These are phyloP conservation scores for Drosophila virilis DNA, from an alignment of 1,140 invertebrate genomes.

Conservation along the genomic window DNA sequence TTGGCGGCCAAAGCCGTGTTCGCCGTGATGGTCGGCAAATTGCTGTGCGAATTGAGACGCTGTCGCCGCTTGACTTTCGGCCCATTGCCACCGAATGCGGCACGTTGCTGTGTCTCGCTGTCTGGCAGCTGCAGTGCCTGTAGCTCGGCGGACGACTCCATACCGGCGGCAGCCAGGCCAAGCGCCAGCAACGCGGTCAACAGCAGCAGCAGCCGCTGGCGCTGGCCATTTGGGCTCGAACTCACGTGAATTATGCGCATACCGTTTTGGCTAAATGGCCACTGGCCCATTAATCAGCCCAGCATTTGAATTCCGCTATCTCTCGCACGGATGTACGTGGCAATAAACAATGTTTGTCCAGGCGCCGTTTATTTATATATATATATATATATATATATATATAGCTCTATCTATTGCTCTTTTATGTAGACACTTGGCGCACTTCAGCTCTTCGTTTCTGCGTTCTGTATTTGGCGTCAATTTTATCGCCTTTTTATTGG, in stretches of 20 bases:
- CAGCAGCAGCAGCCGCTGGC: constrained; percentile 11
- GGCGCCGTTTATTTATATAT: neutral
- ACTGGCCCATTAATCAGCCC: constrained; percentile 77
- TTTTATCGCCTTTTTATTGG: constrained; percentile 82
- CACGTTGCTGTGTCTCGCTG: neutral
- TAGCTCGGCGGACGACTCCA: constrained; percentile 68
- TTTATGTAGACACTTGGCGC: neutral
- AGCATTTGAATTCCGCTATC: constrained; percentile 65
- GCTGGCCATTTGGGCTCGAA: constrained; percentile 47
- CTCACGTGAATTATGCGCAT: constrained; percentile 72
- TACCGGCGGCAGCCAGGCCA: constrained; percentile 47
- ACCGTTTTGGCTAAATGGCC: constrained; percentile 62
- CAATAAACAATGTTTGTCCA: constrained; percentile 32
- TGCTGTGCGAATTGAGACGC: constrained; percentile 67
- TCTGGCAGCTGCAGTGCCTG: constrained; percentile 24
- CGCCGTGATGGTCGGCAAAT: constrained; percentile 55
- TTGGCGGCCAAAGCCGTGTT: constrained; percentile 8
- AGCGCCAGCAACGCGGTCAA: constrained; percentile 36
- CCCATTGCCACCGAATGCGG: constrained; percentile 23
- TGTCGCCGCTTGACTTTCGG: constrained; percentile 79
- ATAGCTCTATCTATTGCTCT: constrained; percentile 5
- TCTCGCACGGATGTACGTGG: constrained; percentile 46
- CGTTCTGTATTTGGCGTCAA: constrained; percentile 63
- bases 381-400: neutral
- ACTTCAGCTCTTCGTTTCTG: neutral